Evolutionary conservation across 2,888 invertebrate species (phyloP).

Genomic region (Mactromeris polynyma): DNA sequence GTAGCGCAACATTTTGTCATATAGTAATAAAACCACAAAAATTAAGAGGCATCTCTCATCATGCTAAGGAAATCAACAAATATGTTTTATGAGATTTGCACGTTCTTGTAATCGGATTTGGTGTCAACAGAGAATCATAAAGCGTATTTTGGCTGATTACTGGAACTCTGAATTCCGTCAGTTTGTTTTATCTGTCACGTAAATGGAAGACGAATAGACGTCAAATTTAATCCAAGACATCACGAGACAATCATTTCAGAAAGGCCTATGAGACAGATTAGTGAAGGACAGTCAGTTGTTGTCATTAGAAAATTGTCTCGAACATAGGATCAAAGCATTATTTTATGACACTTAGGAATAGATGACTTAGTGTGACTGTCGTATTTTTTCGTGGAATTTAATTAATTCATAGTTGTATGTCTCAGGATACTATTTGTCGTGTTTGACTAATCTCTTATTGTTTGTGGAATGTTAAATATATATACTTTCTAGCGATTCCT

Average conservation of each 20-base stretch:
- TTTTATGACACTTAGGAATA: constrained; percentile 22
- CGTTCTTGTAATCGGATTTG: constrained; percentile 65
- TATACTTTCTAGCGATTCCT: neutral
- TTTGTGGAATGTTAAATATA: neutral
- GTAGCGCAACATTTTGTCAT: neutral
- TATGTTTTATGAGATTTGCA: constrained; percentile 46
- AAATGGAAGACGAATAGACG: constrained; percentile 53
- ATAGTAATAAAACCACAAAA: constrained; percentile 27
- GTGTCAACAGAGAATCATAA: constrained; percentile 51
- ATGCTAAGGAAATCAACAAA: constrained; percentile 30
- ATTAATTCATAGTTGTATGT: constrained; percentile 33
- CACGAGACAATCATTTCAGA: constrained; percentile 50
- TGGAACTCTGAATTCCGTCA: constrained; percentile 33
- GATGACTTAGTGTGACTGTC: constrained; percentile 6
- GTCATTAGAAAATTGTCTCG: constrained; percentile 35
- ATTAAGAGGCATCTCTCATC: neutral
- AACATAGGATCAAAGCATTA: constrained; percentile 17
- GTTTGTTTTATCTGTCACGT: constrained; percentile 62
- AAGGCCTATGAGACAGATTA: constrained; percentile 43
- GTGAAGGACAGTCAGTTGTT: constrained; percentile 26
- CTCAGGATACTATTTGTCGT: constrained; percentile 17
- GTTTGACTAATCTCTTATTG: neutral
- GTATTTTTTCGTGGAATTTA: constrained; percentile 22
- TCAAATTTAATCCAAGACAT: constrained; percentile 62
- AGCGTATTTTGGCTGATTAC: constrained; percentile 52